Base-by-base conservation (phyloP, 2,888 invertebrate genomes). In the Camptogramma bilineatum region DNA sequence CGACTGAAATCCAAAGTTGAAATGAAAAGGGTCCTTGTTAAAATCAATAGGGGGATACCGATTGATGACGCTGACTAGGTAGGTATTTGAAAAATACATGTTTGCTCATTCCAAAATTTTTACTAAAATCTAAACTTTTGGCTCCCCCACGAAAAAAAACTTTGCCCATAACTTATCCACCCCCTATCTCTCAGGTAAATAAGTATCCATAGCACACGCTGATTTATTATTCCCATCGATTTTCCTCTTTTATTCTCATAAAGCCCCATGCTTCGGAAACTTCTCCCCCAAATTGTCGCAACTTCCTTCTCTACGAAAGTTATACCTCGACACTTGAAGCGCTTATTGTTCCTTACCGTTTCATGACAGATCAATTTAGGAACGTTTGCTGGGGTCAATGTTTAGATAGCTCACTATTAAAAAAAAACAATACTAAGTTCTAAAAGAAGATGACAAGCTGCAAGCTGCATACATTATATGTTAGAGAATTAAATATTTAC, bases 141-240 rank as follows among this genome's bases (percentile, higher is more conserved):
- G n/a, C n/a, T 52, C 62, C 58, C 16, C 24, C 34, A 31, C 47
- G 19, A 31, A 57, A 61, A 62, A 55, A 64, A 87, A 87, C 81
- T 87, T 85, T 50, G 69, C 70, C 78, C 83, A 83, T 87, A 60
- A 52, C 59, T 60, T 84, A 85, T 82, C 81, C 80, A 84, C 82
- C 82, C 59, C 47, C 46, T 13, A 39, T 9, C 28, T 51, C 46
- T 76, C 84, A 84, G 81, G 85, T 85, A 83, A 76, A 81, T 82
- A 52, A 34, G 24, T 52, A 55, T 55, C 42, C 17, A 52, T 47
- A 51, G 21, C 9, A 50, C 39, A 16, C 39, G 46, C 39, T 57
- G 86, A 86, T 87, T 85, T 87, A 86, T 86, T 84, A 86, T 84
- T 86, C 83, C 84, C 85, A 88, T 86, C 80, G 84, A 87, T 85